Evolutionary conservation across 1,140 invertebrate species (phyloP).

Genomic region (Drosophila cardini): DNA sequence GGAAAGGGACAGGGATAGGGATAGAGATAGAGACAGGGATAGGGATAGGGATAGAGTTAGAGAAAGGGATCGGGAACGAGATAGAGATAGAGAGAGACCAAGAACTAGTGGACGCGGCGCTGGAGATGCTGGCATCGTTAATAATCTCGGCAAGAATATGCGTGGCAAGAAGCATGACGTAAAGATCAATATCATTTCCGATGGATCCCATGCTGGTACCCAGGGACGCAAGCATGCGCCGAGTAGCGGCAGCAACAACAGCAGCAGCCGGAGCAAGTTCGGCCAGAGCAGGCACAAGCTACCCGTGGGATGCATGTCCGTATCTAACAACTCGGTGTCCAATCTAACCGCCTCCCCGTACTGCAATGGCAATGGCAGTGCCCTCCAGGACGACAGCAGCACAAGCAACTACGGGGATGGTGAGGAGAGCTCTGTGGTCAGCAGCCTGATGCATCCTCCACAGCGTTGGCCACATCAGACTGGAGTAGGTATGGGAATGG

Average conservation of each 20-base stretch:
- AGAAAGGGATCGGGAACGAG: conserved; percentile 23
- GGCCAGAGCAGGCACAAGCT: conserved; percentile 38
- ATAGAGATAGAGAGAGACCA: conserved; percentile 29
- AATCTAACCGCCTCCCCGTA: conserved; percentile 79
- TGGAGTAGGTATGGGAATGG: neutral
- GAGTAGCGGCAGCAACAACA: conserved; percentile 46
- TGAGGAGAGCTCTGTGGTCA: conserved; percentile 80
- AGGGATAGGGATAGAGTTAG: conserved; percentile 4
- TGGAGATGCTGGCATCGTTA: conserved; percentile 67
- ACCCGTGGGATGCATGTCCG: conserved; percentile 58
- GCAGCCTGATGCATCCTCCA: conserved; percentile 77
- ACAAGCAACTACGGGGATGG: conserved; percentile 81
- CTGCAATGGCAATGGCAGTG: conserved; percentile 66
- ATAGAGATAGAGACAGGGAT: conserved; percentile 26
- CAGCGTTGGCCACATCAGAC: conserved; percentile 55
- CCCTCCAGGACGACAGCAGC: conserved; percentile 69
- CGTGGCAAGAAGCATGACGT: conserved; percentile 79
- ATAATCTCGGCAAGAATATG: conserved; percentile 71
- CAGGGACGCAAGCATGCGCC: conserved; percentile 31
- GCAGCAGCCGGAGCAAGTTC: conserved; percentile 33
- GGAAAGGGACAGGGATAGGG: conserved; percentile 26
- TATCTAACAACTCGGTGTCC: conserved; percentile 71
- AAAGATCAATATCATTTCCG: conserved; percentile 81
- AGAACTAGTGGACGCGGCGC: conserved; percentile 53
- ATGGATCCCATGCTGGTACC: conserved; percentile 47